Evolutionary conservation across 2,113 vertebrate species (phyloP).

Genomic region (Picathartes gymnocephalus): DNA sequence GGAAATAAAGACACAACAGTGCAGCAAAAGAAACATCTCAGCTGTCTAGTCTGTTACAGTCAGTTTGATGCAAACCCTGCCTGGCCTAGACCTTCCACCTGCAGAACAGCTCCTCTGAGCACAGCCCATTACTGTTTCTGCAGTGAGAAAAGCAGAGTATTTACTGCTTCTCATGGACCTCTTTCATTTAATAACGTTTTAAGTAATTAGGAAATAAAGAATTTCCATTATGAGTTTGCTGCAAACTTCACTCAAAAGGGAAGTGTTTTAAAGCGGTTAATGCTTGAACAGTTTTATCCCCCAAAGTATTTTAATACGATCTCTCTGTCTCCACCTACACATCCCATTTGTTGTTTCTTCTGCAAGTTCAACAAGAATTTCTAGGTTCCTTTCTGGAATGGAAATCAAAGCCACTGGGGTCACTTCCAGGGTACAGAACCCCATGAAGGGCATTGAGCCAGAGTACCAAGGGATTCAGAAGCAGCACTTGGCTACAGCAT

Average conservation of each 20-base stretch:
- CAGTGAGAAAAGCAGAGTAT: not conserved
- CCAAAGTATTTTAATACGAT: not conserved
- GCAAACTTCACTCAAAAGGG: not conserved
- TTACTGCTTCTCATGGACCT: not conserved
- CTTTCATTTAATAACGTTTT: not conserved
- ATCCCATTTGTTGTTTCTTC: not conserved
- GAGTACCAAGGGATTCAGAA: not conserved
- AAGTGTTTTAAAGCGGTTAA: not conserved
- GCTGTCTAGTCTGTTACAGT: not conserved
- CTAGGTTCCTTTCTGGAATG: not conserved
- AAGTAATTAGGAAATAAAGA: not conserved
- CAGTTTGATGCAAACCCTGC: not conserved
- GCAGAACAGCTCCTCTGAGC: not conserved
- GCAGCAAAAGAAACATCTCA: not conserved
- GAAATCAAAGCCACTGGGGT: not conserved
- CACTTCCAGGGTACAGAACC: not conserved
- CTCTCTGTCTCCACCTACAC: not conserved
- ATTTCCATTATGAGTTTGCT: not conserved
- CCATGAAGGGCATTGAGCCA: not conserved
- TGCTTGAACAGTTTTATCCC: not conserved
- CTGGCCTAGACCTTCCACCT: not conserved
- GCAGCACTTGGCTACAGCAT: not conserved
- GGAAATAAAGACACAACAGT: not conserved
- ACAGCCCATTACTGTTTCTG: not conserved
- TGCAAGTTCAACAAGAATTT: not conserved